Evolutionary conservation across 2,888 invertebrate genomes (phyloP).

Genomic region (Hipparchia sbordonii): DNA sequence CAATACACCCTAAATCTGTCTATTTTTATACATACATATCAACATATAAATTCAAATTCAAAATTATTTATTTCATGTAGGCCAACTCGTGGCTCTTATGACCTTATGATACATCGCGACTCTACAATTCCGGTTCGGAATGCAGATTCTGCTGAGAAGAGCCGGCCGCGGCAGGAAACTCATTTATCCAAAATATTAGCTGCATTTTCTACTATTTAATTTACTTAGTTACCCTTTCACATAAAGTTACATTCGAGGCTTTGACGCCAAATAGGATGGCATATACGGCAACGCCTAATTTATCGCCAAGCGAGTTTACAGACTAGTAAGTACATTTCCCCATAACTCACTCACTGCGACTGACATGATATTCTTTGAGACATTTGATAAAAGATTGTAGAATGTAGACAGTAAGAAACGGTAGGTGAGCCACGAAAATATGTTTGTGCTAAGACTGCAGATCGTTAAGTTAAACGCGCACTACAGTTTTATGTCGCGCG

Average conservation of each 20-base stretch:
- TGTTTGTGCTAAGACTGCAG: constrained; percentile 56
- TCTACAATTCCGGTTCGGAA: too few species aligned
- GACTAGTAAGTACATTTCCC: constrained; percentile 43
- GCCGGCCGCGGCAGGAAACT: too few species aligned
- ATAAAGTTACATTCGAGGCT: too few species aligned
- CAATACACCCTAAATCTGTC: too few species aligned
- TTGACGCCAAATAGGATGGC: not conserved
- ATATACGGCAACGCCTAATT: constrained; percentile 3
- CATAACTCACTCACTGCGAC: constrained; percentile 40
- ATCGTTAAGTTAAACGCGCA: constrained; percentile 38
- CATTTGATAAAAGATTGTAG: constrained; percentile 48
- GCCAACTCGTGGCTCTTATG: too few species aligned
- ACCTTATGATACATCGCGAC: too few species aligned
- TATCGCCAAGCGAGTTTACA: constrained; percentile 31
- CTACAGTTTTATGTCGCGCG: constrained; percentile 35
- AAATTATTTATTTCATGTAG: too few species aligned
- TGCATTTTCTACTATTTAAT: too few species aligned
- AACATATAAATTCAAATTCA: too few species aligned
- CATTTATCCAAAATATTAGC: too few species aligned
- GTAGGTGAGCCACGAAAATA: constrained; percentile 58
- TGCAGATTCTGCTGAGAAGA: too few species aligned
- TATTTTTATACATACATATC: too few species aligned
- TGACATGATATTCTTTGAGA: constrained; percentile 45
- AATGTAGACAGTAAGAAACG: constrained; percentile 36
- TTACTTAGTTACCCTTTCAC: not conserved